A percentile compares a stretch with the other conserved stretches of the same genome.
phyloP scores from a whole-genome alignment of 2,888 invertebrate species.

The Thecophora atra region DNA sequence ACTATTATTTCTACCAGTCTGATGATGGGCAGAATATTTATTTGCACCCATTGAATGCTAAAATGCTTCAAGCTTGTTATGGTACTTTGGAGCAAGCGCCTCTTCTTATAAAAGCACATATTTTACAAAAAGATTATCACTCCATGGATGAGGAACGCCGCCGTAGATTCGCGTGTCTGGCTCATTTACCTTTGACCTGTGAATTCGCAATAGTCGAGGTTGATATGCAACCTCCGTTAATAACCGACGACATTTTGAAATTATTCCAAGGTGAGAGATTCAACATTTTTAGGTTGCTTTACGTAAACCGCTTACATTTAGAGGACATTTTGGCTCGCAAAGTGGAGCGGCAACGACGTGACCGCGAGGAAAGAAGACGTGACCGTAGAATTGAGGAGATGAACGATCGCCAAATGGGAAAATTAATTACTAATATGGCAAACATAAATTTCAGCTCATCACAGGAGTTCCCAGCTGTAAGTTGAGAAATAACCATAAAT shows the following conservation, averaged over 20 bases:
- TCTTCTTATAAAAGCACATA: constrained; percentile 75
- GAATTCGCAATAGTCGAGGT: constrained; percentile 92
- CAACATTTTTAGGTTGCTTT: not conserved
- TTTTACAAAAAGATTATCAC: constrained; percentile 87
- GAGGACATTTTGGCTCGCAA: constrained; percentile 80
- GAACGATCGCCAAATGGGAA: constrained; percentile 77
- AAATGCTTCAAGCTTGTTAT: constrained; percentile 87
- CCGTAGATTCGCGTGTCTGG: constrained; percentile 77
- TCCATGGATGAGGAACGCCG: constrained; percentile 86
- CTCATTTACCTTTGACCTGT: constrained; percentile 90
- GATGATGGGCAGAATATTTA: constrained; percentile 93
- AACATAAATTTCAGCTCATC: constrained; percentile 71
- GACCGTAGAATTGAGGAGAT: constrained; percentile 80
- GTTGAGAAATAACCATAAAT: constrained; percentile 15
- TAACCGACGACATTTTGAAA: constrained; percentile 75
- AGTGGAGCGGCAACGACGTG: constrained; percentile 74
- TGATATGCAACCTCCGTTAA: constrained; percentile 76
- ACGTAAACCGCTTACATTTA: constrained; percentile 53
- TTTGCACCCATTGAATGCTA: constrained; percentile 88
- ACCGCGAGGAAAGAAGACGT: constrained; percentile 80
- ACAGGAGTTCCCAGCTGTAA: constrained; percentile 70
- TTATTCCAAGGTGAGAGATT: constrained; percentile 72
- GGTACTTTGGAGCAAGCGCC: constrained; percentile 84
- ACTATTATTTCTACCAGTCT: constrained; percentile 71
- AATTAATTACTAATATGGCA: constrained; percentile 70